Conservation (phyloP, 1,140 invertebrate genomes). For the Bombus affinis region DNA sequence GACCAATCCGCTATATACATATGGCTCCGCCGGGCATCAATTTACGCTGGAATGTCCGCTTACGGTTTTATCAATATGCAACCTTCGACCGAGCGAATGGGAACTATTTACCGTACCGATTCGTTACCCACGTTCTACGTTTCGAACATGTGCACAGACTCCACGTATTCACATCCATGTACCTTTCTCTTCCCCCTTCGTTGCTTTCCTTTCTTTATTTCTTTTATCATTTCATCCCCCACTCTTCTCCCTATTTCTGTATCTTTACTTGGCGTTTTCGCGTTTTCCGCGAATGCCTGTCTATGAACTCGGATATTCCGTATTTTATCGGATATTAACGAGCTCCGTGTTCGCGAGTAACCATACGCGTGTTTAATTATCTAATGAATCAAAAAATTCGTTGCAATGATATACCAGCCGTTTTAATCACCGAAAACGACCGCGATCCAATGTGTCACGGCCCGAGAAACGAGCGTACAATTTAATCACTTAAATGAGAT, state of each 20-base stretch:
- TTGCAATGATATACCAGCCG: background rate
- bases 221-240: background rate
- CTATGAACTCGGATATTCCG: background rate
- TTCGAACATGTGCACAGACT: background rate
- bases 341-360: background rate
- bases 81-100: slow-evolving; percentile 44
- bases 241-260: background rate
- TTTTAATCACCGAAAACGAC: slow-evolving; percentile 41
- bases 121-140: slow-evolving; percentile 37
- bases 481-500: slow-evolving; percentile 50
- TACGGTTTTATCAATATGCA: slow-evolving; percentile 60
- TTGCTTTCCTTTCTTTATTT: background rate
- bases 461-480: slow-evolving; percentile 34
- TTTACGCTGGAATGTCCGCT: slow-evolving; percentile 53
- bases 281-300: background rate
- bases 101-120: slow-evolving; percentile 52
- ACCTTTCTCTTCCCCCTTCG: background rate
- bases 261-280: background rate
- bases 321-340: slow-evolving; percentile 44
- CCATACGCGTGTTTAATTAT: slow-evolving; percentile 31
- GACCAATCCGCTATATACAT: slow-evolving; percentile 34
- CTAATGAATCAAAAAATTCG: slow-evolving; percentile 42
- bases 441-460: slow-evolving; percentile 4
- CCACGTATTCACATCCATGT: background rate
- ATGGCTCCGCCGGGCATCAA: slow-evolving; percentile 45